These are phyloP conservation scores for Stegostoma tigrinum DNA, from an alignment of 2,113 vertebrate genomes.

Conservation along the genomic window DNA sequence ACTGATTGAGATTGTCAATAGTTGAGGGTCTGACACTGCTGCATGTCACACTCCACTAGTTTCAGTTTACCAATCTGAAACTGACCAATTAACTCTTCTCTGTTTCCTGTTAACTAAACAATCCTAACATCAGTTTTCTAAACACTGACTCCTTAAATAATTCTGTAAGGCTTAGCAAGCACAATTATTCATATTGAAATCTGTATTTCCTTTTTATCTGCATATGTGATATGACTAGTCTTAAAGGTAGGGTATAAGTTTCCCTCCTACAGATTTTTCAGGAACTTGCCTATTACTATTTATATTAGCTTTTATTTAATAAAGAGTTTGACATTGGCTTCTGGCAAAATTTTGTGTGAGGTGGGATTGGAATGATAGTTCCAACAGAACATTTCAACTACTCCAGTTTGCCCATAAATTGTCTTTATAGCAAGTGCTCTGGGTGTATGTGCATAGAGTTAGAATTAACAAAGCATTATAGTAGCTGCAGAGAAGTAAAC, in stretches of 20 bases:
- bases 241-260: not conserved
- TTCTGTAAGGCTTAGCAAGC: not conserved
- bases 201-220: not conserved
- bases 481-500: not conserved
- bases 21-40: too few species aligned
- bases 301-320: not conserved
- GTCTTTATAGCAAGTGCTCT: not conserved
- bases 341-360: not conserved
- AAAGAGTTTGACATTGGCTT: not conserved
- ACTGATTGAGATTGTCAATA: too few species aligned
- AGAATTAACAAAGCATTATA: not conserved
- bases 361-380: not conserved
- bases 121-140: too few species aligned
- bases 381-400: not conserved
- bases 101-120: too few species aligned
- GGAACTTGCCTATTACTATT: not conserved
- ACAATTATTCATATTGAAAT: not conserved
- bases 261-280: not conserved
- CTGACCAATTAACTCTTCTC: too few species aligned
- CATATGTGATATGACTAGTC: not conserved
- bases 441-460: not conserved
- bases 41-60: too few species aligned
- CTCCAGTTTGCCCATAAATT: not conserved
- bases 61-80: too few species aligned
- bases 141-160: too few species aligned